Evolutionary conservation across 2,113 vertebrate genomes (phyloP).

Genomic region (Bos taurus): ARS-UCD2.0 NC_037337.1:74849501-74850000

Average conservation of each 20-base stretch:
- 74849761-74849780: not conserved
- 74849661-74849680: not conserved
- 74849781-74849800: not conserved
- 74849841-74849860: not conserved
- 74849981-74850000: not conserved
- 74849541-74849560: not conserved
- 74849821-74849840: not conserved
- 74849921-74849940: not conserved
- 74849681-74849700: not conserved
- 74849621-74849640: not conserved
- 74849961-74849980: too few relatives aligned
- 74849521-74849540: not conserved
- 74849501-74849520: not conserved
- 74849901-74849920: not conserved
- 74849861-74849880: not conserved
- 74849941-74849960: not conserved
- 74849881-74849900: not conserved
- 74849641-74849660: not conserved
- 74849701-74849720: not conserved
- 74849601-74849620: not conserved
- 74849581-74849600: not conserved
- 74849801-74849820: constrained; percentile 10
- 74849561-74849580: not conserved
- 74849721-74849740: not conserved
- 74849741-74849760: not conserved